phyloP scores from a whole-genome alignment of 2,797 vertebrate species.

The Spea hammondii region DNA sequence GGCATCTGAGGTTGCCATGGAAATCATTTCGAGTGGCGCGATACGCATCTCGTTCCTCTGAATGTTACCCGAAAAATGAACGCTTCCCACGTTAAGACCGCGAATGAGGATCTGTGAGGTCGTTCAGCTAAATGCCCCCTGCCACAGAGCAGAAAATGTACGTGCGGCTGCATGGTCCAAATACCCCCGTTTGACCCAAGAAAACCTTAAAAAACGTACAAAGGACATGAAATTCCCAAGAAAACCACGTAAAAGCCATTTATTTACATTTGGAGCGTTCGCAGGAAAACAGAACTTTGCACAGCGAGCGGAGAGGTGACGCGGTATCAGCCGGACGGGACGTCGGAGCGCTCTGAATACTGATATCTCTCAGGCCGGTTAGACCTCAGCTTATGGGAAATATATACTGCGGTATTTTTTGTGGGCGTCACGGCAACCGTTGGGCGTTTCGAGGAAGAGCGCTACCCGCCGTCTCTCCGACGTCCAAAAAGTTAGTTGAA shows the following conservation, averaged over 20 bases:
- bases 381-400: no score
- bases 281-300: constrained; percentile 48
- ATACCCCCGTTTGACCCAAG: no score
- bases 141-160: no score
- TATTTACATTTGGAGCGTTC: constrained; percentile 64
- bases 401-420: no score
- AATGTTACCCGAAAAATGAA: background rate
- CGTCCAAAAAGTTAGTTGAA: background rate
- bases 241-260: constrained; percentile 61
- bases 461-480: background rate
- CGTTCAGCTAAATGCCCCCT: no score
- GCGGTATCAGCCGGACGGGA: background rate
- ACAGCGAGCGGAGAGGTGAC: constrained; percentile 38
- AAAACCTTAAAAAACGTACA: no score
- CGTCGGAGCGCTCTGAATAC: no score
- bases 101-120: no score
- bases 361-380: no score
- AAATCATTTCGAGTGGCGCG: constrained; percentile 11
- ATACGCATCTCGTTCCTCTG: background rate
- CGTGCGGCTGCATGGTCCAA: no score
- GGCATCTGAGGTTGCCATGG: constrained; percentile 28
- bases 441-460: background rate
- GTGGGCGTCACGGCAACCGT: no score
- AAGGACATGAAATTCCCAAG: no score
- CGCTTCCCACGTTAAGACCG: background rate